Percentiles rank a stretch among this genome's conserved stretches.
These are phyloP conservation scores for Rugalucina vietnamica DNA, from an alignment of 2,888 invertebrate genomes.

Conservation along the genomic window DNA sequence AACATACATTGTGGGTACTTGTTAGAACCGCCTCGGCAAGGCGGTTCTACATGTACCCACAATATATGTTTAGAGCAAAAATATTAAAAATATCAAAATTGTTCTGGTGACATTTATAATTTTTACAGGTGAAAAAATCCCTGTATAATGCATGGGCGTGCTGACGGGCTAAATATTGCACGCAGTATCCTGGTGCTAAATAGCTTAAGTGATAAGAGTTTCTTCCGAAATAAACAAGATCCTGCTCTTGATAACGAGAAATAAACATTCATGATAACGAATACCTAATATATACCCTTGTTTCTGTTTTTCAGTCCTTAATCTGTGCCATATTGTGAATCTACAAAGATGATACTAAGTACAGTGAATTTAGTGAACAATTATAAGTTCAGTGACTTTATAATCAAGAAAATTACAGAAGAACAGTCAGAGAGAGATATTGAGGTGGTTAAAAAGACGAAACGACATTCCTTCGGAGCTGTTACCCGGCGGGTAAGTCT, in stretches of 20 bases:
- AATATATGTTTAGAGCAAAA: too few relatives aligned
- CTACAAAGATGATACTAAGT: conserved; percentile 50
- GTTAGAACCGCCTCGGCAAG: not conserved
- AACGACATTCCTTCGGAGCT: conserved; percentile 41
- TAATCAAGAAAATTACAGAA: conserved; percentile 56
- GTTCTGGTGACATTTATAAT: too few relatives aligned
- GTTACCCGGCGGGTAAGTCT: not conserved
- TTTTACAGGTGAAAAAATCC: too few relatives aligned
- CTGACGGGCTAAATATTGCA: too few relatives aligned
- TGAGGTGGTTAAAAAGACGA: conserved; percentile 21
- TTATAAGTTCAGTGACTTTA: conserved; percentile 60
- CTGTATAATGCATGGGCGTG: too few relatives aligned
- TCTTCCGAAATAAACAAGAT: not conserved
- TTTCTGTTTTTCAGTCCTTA: not conserved
- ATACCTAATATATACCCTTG: not conserved
- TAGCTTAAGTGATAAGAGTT: not conserved
- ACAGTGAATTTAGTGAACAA: conserved; percentile 62
- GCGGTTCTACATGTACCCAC: too few relatives aligned
- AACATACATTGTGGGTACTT: too few relatives aligned
- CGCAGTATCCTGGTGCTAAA: not conserved
- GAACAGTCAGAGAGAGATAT: conserved; percentile 52
- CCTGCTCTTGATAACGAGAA: not conserved
- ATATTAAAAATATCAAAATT: too few relatives aligned
- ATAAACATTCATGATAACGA: not conserved
- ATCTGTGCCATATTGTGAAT: not conserved